Conservation (phyloP, 2,113 vertebrate genomes). For the Sigmodon hispidus region DNA sequence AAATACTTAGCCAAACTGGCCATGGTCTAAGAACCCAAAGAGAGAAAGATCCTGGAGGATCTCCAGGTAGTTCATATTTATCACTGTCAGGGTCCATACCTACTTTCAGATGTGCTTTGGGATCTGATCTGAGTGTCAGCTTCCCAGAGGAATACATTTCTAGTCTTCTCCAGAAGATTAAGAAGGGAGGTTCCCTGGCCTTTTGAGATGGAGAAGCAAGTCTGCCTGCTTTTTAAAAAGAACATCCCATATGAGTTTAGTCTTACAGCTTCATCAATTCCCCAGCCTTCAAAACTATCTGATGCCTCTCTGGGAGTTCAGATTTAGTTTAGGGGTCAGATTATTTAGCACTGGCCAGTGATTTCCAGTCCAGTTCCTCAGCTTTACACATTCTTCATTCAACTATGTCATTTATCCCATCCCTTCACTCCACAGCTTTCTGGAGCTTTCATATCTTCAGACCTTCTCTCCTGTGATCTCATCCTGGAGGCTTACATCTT, state of each 20-base stretch:
- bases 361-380: neutral
- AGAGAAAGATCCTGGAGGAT: neutral
- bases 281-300: neutral
- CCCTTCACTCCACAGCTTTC: neutral
- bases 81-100: neutral
- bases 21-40: neutral
- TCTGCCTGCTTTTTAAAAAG: neutral
- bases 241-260: neutral
- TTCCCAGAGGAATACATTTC: neutral
- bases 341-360: neutral
- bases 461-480: neutral
- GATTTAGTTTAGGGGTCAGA: neutral
- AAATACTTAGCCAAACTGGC: neutral
- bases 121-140: neutral
- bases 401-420: too few relatives aligned
- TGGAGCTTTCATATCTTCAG: neutral
- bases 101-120: neutral
- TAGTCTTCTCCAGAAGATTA: neutral
- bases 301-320: neutral
- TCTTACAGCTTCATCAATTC: neutral
- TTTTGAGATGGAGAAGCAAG: neutral
- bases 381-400: neutral
- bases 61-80: neutral
- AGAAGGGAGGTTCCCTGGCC: neutral
- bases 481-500: neutral